A percentile compares a stretch with the other conserved stretches of the same genome.
Evolutionary conservation across 2,888 invertebrate species (phyloP).

Genomic region (Eupeodes latifasciatus): DNA sequence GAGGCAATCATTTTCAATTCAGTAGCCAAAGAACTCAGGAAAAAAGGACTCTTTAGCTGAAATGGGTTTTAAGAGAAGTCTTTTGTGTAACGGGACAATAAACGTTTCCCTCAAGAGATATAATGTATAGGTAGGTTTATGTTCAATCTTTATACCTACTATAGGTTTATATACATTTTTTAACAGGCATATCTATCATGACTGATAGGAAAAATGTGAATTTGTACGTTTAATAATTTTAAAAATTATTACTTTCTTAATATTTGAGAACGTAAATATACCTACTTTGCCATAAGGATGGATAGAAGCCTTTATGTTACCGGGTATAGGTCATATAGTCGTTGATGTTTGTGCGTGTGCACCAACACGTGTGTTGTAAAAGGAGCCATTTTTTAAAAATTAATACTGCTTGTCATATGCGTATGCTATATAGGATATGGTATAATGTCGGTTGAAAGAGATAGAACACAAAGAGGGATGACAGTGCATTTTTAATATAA

Average conservation of each 20-base stretch:
- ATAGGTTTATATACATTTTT: constrained; percentile 6
- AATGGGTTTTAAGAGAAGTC: constrained; percentile 34
- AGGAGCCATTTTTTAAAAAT: no score
- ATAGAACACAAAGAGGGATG: no score
- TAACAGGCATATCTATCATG: constrained; percentile 6
- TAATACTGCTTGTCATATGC: no score
- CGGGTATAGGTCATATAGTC: not conserved
- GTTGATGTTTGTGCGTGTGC: not conserved
- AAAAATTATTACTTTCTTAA: constrained; percentile 6
- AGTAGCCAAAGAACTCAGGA: constrained; percentile 48
- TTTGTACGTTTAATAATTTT: constrained; percentile 7
- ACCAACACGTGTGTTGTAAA: no score
- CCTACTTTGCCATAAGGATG: not conserved
- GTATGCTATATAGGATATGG: no score
- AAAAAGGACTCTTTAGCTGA: constrained; percentile 31
- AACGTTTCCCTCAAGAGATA: constrained; percentile 16
- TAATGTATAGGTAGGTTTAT: not conserved
- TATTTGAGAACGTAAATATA: not conserved
- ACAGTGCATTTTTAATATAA: no score
- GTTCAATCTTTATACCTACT: no score
- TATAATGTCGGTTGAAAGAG: no score
- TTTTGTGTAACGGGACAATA: constrained; percentile 45
- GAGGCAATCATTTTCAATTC: constrained; percentile 62
- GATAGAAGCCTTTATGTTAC: not conserved
- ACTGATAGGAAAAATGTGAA: constrained; percentile 15